Evolutionary conservation across 2,113 vertebrate species (phyloP).

Genomic region (Nothoprocta pentlandii): DNA sequence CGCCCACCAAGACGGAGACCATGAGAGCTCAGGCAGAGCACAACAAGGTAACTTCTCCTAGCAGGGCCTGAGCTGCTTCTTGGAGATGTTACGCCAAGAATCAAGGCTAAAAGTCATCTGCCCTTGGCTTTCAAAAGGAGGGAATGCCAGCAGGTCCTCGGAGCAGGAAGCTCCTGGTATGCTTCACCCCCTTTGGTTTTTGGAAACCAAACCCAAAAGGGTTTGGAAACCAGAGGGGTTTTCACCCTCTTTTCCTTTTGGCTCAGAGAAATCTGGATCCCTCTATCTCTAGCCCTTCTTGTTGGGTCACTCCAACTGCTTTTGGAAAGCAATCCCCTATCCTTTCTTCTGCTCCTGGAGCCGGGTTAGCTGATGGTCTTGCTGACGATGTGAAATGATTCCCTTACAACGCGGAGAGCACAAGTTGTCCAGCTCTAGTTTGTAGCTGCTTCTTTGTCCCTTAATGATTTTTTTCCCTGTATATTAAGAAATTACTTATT

Average conservation of each 20-base stretch:
- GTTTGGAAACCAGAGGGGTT: too few species aligned
- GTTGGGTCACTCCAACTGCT: neutral
- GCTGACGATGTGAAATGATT: neutral
- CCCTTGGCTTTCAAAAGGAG: neutral
- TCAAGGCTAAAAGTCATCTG: neutral
- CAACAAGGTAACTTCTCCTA: conserved; percentile 87
- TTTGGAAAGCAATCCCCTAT: neutral
- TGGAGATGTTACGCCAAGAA: fast-evolving
- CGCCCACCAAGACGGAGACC: conserved; percentile 88
- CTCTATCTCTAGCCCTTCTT: neutral
- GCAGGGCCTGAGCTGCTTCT: neutral
- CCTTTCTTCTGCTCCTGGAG: neutral
- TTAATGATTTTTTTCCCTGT: neutral
- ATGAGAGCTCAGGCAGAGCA: conserved; percentile 90
- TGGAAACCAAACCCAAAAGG: neutral
- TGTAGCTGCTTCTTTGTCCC: neutral
- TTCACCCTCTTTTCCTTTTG: neutral
- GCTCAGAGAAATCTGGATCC: neutral
- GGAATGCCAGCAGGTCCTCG: neutral
- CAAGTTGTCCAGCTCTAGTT: neutral
- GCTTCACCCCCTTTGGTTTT: neutral
- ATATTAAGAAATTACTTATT: neutral
- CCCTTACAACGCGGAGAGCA: neutral
- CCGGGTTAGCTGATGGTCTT: neutral
- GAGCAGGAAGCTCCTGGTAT: neutral